Evolutionary conservation across 2,797 vertebrate genomes (phyloP).

Genomic region (Gambelia wislizenii): DNA sequence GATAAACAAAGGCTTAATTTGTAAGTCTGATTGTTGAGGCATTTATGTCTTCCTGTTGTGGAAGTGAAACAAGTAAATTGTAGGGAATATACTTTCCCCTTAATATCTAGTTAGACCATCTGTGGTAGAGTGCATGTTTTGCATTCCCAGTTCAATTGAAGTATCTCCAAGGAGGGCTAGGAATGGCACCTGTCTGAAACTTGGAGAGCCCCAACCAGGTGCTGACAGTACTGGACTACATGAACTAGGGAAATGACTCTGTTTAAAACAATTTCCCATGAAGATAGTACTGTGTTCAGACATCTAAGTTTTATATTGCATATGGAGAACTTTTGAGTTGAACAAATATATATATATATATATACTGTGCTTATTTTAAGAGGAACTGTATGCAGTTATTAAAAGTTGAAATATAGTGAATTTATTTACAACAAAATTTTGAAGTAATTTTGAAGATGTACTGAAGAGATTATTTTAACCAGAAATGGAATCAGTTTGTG

Average conservation of each 20-base stretch:
- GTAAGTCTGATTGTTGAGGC: too few relatives aligned
- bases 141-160: background rate
- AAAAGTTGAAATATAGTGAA: slow-evolving; percentile 4
- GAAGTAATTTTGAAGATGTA: slow-evolving; percentile 6
- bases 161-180: background rate
- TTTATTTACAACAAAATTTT: rapidly evolving
- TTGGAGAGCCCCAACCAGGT: too few relatives aligned
- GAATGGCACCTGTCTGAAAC: background rate
- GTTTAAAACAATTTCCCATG: background rate
- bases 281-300: background rate
- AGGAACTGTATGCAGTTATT: too few relatives aligned
- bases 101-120: too few relatives aligned
- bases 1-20: too few relatives aligned
- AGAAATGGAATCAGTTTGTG: slow-evolving; percentile 46
- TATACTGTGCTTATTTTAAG: background rate
- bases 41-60: too few relatives aligned
- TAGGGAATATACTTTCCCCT: too few relatives aligned
- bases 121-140: background rate
- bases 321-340: slow-evolving; percentile 14
- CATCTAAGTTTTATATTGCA: background rate
- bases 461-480: slow-evolving; percentile 47
- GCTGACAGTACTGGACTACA: background rate
- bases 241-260: background rate
- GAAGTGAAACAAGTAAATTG: too few relatives aligned
- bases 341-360: too few relatives aligned